Conservation (phyloP, 2,888 invertebrate genomes). For the Patella depressa region DNA sequence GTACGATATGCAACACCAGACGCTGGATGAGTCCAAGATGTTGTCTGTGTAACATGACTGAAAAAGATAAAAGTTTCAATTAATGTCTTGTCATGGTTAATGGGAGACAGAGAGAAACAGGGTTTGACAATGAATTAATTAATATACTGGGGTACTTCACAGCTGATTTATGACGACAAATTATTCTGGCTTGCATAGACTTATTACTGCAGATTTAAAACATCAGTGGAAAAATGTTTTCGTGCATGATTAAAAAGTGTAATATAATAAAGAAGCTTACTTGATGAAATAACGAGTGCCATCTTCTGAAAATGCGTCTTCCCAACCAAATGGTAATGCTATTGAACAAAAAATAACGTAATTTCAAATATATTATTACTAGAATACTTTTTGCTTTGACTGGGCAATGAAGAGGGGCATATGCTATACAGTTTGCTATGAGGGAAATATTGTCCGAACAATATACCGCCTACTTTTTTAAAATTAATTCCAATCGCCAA, state of each 20-base stretch:
- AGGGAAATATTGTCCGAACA: neutral
- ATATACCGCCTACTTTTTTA: neutral
- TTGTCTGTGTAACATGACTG: constrained; percentile 63
- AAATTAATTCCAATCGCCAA: no score
- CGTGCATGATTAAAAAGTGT: no score
- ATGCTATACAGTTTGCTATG: neutral
- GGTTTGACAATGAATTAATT: neutral
- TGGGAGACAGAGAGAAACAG: neutral
- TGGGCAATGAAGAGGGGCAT: neutral
- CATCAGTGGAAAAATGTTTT: no score
- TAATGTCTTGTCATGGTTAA: neutral
- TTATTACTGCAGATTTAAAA: no score
- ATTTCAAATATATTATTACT: constrained; percentile 55
- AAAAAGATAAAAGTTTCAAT: constrained; percentile 15
- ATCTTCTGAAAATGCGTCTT: constrained; percentile 66
- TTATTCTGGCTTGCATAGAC: no score
- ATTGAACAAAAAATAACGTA: constrained; percentile 31
- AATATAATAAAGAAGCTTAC: constrained; percentile 46
- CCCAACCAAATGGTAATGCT: constrained; percentile 70
- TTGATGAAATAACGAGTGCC: constrained; percentile 68
- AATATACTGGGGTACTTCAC: no score
- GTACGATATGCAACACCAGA: constrained; percentile 55
- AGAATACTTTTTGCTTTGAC: constrained; percentile 34
- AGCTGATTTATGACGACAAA: no score
- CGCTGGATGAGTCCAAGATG: constrained; percentile 63